phyloP scores from a whole-genome alignment of 2,888 invertebrate genomes.

The Camptogramma bilineatum region DNA sequence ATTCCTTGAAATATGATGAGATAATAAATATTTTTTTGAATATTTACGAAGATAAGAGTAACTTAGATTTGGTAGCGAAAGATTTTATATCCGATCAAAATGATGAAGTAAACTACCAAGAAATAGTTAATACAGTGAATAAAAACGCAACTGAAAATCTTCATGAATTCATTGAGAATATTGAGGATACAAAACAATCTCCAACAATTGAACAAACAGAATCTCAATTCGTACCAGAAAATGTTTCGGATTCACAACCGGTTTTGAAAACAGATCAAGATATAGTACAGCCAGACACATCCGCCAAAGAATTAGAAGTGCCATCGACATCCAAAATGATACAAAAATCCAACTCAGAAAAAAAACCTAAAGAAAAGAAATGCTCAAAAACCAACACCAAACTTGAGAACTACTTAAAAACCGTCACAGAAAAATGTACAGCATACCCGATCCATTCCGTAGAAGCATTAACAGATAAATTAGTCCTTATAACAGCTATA shows the following conservation, averaged over 20 bases:
- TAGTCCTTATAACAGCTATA: conserved; percentile 36
- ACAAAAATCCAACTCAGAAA: conserved; percentile 9
- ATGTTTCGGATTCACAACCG: not conserved
- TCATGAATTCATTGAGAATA: not conserved
- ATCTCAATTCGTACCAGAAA: not conserved
- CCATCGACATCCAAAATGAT: not conserved
- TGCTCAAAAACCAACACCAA: not conserved
- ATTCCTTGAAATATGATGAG: conserved; percentile 44
- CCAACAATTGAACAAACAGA: not conserved
- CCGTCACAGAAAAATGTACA: conserved; percentile 19
- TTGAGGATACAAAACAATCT: not conserved
- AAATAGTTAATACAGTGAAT: too few species aligned
- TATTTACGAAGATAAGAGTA: conserved; percentile 30
- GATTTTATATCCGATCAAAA: not conserved
- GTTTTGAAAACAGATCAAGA: not conserved
- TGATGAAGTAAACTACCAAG: not conserved
- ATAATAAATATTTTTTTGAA: conserved; percentile 44
- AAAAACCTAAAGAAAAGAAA: conserved; percentile 5
- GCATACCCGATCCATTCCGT: conserved; percentile 28
- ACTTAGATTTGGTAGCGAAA: conserved; percentile 9
- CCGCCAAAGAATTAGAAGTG: not conserved
- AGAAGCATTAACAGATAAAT: conserved; percentile 27
- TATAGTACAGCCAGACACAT: not conserved
- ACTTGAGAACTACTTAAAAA: conserved; percentile 22
- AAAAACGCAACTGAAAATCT: not conserved